Evolutionary conservation across 2,888 invertebrate species (phyloP), one percentile per base, ranked within the genome.

Genomic region (Rosalia funebris): DNA sequence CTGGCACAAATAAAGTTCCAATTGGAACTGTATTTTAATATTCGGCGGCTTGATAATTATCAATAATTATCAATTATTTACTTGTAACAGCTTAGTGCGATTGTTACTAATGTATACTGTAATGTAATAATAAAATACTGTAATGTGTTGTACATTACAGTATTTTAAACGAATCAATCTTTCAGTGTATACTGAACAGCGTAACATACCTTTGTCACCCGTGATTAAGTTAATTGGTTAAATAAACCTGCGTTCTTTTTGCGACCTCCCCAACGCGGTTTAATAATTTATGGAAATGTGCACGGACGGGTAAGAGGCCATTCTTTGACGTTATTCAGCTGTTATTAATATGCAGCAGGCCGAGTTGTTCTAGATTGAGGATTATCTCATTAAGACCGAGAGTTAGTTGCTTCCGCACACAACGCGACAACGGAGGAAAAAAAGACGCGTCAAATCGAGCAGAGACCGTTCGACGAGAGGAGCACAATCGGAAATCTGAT

Each of bases 231-330:
- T 59, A 65, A 65, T 65, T 65, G 62, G 50, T 44, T 57, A 55
- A 62, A 65, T 65, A 65, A 65, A 65, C 55, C 17, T 31, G 57
- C 55, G 42, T 52, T 37, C 53, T 52, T 60, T 57, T 50, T 47
- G 45, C 53, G 46, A 34, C 44, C 45, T 42, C 25, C 36, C 25
- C 39, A 45, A 20, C 39, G 37, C 41, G 53, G 37, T 53, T 60
- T 63, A 60, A 60, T 60, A 60, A 63, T 60, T 63, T 63, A 63
- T 63, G 60, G 57, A 60, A 60, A 63, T 63, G 54, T 53, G 59
- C 45, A 48, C 50, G 54, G 57, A 17, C 12, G 17, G 32, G 54
- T 32, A 54, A 44, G 44, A 52, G 47, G 39, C 47, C 39, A 9
- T 39, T 15, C 56, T 37, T 25, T 14, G 56, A 34, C 44, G 41